Evolutionary conservation across 1,140 invertebrate species (phyloP), one percentile per base, ranked within the genome.

Genomic region (Parapsyche elsis): DNA sequence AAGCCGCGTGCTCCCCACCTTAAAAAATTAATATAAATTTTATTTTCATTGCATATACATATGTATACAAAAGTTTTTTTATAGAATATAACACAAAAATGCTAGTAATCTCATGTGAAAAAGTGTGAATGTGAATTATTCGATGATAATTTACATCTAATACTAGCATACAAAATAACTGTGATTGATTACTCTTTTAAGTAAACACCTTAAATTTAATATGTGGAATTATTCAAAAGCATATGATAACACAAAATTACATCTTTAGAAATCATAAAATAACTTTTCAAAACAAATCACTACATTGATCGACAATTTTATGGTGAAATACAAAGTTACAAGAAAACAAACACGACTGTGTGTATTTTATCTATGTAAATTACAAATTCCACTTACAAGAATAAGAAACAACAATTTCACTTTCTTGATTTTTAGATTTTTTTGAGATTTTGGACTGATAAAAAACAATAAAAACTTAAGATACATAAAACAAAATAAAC

Each of bases 1-100:
- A 83, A 94, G 90, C 84, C 93, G 92, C 83, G 93, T 94, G 90
- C 94, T 95, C 84, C 93, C 90, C 85, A 95, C 90, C 95, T 96
- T 86, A 12, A 76, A 76, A 59, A 59, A 38, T 61, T 59, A 30
- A 53, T 5, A 12, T 53, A 12, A 53, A 53, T 53, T 57, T 30
- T 59, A 76, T 57, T n/a, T n/a, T 4, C 30, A 38, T 38, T 38
- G 30, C 2, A 38, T 7, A 38, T 38, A 38, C 30, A 38, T n/a
- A n/a, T n/a, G n/a, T n/a, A 38, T 38, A 38, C 7, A 38, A 38
- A 38, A n/a, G n/a, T n/a, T n/a, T n/a, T n/a, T n/a, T n/a, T n/a
- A n/a, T n/a, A n/a, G n/a, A n/a, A n/a, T n/a, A 38, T 38, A 38
- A 38, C 1, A 1, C 30, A 38, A 38, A 38, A 38, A 38, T 38